Base-by-base conservation (phyloP, 2,888 invertebrate genomes). In the Euspilapteryx auroguttella region DNA sequence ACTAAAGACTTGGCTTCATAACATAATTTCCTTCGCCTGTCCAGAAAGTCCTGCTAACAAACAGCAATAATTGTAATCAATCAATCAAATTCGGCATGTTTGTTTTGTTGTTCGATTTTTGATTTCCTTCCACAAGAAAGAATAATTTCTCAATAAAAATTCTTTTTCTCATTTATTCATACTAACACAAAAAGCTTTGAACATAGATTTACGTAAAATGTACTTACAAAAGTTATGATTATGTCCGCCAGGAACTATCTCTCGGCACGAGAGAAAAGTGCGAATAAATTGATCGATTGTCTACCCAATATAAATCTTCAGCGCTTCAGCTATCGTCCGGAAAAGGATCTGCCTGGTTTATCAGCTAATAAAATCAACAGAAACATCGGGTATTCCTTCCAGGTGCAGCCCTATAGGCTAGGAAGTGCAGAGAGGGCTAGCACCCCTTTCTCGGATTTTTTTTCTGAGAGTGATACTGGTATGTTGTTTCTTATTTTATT, bases 191-290 rank as follows among this genome's bases (percentile, higher is more conserved):
- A n/a, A n/a, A n/a, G n/a, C n/a, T n/a, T n/a, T n/a, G n/a, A n/a
- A n/a, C n/a, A n/a, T n/a, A n/a, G n/a, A n/a, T n/a, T n/a, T n/a
- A n/a, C n/a, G n/a, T n/a, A n/a, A n/a, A n/a, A n/a, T n/a, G n/a
- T n/a, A n/a, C n/a, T n/a, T n/a, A n/a, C n/a, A 22, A 22, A n/a
- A 4, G n/a, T 4, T 10, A 48, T 56, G 48, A 68, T 53, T 55
- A 75, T 75, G 73, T 75, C 73, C 38, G 73, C 68, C 27, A 52
- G 68, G 40, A 69, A 75, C 44, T 69, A 63, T 45, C 43, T 63
- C 32, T 66, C 69, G 15, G 59, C 63, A 21, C 51, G 65, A 31
- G 73, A 75, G 36, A 69, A 65, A 44, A 63, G 49, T 48, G 45
- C 52, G 30, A 53, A 44, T 39, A 69, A 65, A 56, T 38, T 58